phyloP scores from a whole-genome alignment of 2,888 invertebrate genomes.

The Cylindroiulus punctatus region DNA sequence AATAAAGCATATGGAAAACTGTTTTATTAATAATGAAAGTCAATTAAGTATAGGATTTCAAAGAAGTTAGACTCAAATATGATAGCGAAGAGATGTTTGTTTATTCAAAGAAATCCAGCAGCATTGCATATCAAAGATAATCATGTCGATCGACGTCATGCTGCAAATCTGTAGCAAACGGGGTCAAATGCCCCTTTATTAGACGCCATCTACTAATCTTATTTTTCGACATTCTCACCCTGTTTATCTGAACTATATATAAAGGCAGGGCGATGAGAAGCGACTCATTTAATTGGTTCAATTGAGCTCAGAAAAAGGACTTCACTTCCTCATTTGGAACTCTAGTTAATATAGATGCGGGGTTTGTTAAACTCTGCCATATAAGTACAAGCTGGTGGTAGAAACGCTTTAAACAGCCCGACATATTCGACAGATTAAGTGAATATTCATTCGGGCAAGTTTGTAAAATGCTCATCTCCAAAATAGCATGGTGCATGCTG shows the following conservation, averaged over 20 bases:
- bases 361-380: constrained; percentile 14
- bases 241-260: constrained; percentile 21
- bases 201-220: background rate
- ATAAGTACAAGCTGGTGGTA: background rate
- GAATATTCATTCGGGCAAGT: background rate
- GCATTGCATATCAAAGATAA: background rate
- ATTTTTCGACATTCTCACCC: background rate
- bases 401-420: background rate
- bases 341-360: background rate
- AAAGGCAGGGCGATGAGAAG: background rate
- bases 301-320: constrained; percentile 5
- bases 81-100: too few species aligned
- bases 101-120: too few species aligned
- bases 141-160: background rate
- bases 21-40: too few species aligned
- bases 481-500: constrained; percentile 8
- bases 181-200: constrained; percentile 38
- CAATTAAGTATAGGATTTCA: background rate
- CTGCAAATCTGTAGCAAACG: background rate
- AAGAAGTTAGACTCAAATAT: too few species aligned
- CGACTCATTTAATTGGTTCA: background rate
- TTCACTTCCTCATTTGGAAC: constrained; percentile 24
- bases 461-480: constrained; percentile 13
- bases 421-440: background rate
- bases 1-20: background rate